Base-by-base conservation (phyloP, 2,797 vertebrate species). In the Lophura swinhoii region DNA sequence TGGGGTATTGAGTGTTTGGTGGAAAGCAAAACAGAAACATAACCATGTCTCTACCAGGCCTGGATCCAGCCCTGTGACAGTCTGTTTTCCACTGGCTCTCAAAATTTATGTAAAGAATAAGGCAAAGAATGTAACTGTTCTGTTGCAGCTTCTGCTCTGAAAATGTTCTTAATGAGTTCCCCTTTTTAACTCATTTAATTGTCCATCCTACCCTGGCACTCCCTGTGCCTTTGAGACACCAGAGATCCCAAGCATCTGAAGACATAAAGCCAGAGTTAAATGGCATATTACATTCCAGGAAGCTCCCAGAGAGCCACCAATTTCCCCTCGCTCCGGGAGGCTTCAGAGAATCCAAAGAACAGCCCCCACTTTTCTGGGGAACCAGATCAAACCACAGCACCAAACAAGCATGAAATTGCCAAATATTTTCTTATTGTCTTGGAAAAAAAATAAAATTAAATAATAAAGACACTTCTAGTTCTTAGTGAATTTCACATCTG, bases 361-460 rank as follows among this genome's bases (percentile, higher is more conserved):
- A 91, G 81, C 24, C 59, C 63, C 72, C 62, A 80, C 31, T 94
- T 82, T 93, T 91, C 58, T 75, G 83, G 80, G 64, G 89, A 91
- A 90, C 11, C 28, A 53, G 74, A 91, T 88, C 85, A 96, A 96
- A 94, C 85, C 88, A 79, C 92, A 95, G 56, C 48, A 87, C 73
- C 82, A 95, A 93, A 56, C 33, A 88, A 90, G 23, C 20, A 58
- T 8, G 10, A 41, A 66, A 48, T 62, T 93, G 92, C n/a, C 71
- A 92, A 93, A 81, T 84, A 94, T 94, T 93, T 95, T 62, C 68
- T 88, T 92, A 95, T 88, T 88, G 63, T 90, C 80, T 90, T 86
- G 84, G 48, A 64, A 75, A 89, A 75, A 90, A 66, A 92, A 37
- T 41, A 28, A 78, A 49, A 76, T 28, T 31, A 86, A 91, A 73